Percentiles rank a stretch among this genome's conserved stretches.
Conservation (phyloP, 2,113 vertebrate genomes). For the Bufo bufo region DNA sequence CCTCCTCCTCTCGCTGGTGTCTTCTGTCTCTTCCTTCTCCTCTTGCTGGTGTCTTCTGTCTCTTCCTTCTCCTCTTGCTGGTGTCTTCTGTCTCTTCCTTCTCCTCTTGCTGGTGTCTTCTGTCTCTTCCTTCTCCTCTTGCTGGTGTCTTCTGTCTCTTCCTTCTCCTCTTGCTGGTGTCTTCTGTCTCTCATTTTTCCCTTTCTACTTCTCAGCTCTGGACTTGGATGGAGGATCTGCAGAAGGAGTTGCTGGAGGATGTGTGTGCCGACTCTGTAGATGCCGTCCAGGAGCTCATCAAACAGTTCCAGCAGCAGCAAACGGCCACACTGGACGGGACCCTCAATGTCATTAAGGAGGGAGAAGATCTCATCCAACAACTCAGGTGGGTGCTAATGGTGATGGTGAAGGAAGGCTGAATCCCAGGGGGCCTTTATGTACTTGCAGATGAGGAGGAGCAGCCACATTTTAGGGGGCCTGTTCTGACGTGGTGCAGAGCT, state of each 20-base stretch:
- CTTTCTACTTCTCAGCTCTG: slow-evolving; percentile 79
- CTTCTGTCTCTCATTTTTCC: slow-evolving; percentile 32
- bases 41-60: too few relatives aligned
- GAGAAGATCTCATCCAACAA: slow-evolving; percentile 96
- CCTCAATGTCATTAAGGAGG: slow-evolving; percentile 97
- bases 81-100: not conserved
- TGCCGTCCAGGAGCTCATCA: slow-evolving; percentile 94
- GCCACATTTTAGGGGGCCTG: too few relatives aligned
- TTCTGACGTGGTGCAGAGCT: too few relatives aligned
- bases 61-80: not conserved
- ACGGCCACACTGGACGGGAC: slow-evolving; percentile 93
- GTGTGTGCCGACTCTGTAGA: slow-evolving; percentile 95
- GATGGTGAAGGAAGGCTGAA: not conserved
- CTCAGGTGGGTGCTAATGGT: slow-evolving; percentile 83
- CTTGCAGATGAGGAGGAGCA: too few relatives aligned
- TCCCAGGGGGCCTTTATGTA: too few relatives aligned
- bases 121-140: too few relatives aligned
- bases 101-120: too few relatives aligned
- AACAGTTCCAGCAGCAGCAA: slow-evolving; percentile 98
- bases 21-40: too few relatives aligned
- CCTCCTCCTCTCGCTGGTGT: too few relatives aligned
- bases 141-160: not conserved
- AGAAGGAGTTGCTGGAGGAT: slow-evolving; percentile 96
- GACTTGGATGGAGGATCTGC: slow-evolving; percentile 99
- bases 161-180: not conserved